phyloP scores from a whole-genome alignment of 1,140 invertebrate genomes.

The Tyrophagus putrescentiae region DNA sequence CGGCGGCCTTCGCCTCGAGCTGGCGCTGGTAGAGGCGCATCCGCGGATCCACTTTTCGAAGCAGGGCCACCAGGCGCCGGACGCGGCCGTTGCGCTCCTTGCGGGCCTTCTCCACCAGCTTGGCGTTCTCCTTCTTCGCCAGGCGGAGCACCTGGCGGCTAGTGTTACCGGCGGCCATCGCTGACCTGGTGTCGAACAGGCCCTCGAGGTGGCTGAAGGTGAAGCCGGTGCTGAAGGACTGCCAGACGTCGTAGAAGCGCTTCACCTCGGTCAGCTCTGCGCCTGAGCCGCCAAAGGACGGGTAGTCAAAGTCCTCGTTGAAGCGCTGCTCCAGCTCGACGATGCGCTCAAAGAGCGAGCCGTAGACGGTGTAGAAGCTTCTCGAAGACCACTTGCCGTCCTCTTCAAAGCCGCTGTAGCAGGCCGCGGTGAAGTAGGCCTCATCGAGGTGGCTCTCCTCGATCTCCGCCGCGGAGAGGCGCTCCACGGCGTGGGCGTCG shows the following conservation, averaged over 20 bases:
- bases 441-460: slow-evolving; percentile 71
- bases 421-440: slow-evolving; percentile 69
- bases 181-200: slow-evolving; percentile 69
- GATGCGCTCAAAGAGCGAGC: slow-evolving; percentile 70
- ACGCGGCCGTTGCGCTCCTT: slow-evolving; percentile 84
- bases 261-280: slow-evolving; percentile 67
- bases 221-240: slow-evolving; percentile 60
- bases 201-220: slow-evolving; percentile 77
- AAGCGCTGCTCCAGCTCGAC: slow-evolving; percentile 71
- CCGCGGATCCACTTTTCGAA: slow-evolving; percentile 76
- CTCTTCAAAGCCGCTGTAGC: slow-evolving; percentile 77
- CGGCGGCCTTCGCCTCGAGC: slow-evolving; percentile 28
- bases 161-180: no score
- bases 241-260: slow-evolving; percentile 86
- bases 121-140: slow-evolving; percentile 94
- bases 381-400: no score
- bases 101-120: slow-evolving; percentile 67
- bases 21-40: slow-evolving; percentile 47
- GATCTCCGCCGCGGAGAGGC: slow-evolving; percentile 51
- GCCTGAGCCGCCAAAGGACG: slow-evolving; percentile 65
- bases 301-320: slow-evolving; percentile 50
- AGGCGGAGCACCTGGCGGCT: slow-evolving; percentile 55
- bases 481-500: slow-evolving; percentile 71
- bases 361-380: slow-evolving; percentile 82
- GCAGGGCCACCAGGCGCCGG: slow-evolving; percentile 59